A percentile compares a stretch with the other conserved stretches of the same genome.
phyloP scores from a whole-genome alignment of 2,797 vertebrate genomes.

The Lithobates pipiens region DNA sequence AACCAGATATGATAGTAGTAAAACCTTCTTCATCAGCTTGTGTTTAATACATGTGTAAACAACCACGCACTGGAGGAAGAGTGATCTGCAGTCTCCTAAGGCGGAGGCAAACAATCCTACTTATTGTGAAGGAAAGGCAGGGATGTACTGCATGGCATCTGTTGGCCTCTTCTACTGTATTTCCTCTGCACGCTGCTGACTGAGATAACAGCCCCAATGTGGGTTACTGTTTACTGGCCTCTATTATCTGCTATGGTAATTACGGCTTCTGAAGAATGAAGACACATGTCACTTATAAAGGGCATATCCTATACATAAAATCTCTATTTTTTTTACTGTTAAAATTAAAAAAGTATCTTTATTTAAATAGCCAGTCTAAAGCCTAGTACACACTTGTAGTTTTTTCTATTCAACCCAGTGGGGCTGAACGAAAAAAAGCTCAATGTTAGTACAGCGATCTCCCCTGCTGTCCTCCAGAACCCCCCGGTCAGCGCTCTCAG shows the following conservation, averaged over 20 bases:
- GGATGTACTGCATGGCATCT: not conserved
- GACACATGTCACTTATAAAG: no score
- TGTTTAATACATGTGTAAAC: slow-evolving; percentile 53
- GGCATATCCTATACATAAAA: no score
- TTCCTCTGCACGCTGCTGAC: not conserved
- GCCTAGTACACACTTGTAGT: no score
- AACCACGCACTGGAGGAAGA: slow-evolving; percentile 7
- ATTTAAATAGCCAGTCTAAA: no score
- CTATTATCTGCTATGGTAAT: not conserved
- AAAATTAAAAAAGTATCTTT: no score
- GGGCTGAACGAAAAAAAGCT: no score
- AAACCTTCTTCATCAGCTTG: slow-evolving; percentile 33
- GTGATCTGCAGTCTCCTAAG: slow-evolving; percentile 31
- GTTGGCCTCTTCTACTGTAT: not conserved
- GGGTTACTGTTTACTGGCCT: not conserved
- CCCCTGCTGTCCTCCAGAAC: no score
- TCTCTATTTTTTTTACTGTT: no score
- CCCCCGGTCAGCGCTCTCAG: no score
- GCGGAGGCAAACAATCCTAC: slow-evolving; percentile 17
- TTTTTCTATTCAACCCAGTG: no score
- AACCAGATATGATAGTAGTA: slow-evolving; percentile 47
- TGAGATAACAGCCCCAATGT: not conserved
- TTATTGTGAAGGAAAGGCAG: slow-evolving; percentile 16
- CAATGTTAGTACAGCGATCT: no score
- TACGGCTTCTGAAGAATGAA: no score